phyloP scores from a whole-genome alignment of 2,797 vertebrate genomes.

The Scarus forsteni region DNA sequence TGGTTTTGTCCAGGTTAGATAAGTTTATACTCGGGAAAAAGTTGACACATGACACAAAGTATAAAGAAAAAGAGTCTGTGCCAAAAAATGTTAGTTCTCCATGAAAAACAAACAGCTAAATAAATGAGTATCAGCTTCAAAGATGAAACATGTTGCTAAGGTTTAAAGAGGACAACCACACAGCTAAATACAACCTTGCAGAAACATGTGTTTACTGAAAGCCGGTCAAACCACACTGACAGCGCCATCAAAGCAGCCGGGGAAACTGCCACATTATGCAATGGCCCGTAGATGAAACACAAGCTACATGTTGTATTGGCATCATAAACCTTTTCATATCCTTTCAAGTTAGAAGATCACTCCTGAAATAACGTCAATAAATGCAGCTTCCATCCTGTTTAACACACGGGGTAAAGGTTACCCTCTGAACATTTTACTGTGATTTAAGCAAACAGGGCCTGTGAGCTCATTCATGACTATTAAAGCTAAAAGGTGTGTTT shows the following conservation, averaged over 20 bases:
- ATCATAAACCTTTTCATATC: too few relatives aligned
- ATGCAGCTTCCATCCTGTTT: not conserved
- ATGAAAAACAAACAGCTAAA: too few relatives aligned
- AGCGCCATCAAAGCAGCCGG: not conserved
- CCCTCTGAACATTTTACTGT: not conserved
- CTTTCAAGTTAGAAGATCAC: not conserved
- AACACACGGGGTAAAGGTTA: not conserved
- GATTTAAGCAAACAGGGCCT: slow-evolving; percentile 1
- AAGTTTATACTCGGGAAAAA: too few relatives aligned
- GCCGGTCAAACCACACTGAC: slow-evolving; percentile 45
- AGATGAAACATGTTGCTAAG: too few relatives aligned
- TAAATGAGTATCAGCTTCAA: too few relatives aligned
- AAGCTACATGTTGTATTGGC: not conserved
- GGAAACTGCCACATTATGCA: slow-evolving; percentile 30
- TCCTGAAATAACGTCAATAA: too few relatives aligned
- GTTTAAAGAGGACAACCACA: not conserved
- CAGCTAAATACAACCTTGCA: slow-evolving; percentile 25
- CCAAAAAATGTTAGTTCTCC: too few relatives aligned
- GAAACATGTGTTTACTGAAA: slow-evolving; percentile 46
- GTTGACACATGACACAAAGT: too few relatives aligned
- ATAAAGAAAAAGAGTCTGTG: too few relatives aligned
- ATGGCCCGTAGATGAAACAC: not conserved
- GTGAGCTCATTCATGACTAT: not conserved
- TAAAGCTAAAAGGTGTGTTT: slow-evolving; percentile 53
- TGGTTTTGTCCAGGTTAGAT: too few relatives aligned